Percentiles rank a stretch among this genome's conserved stretches.
phyloP scores from a whole-genome alignment of 2,113 vertebrate genomes.

The Diphyllodes magnificus region DNA sequence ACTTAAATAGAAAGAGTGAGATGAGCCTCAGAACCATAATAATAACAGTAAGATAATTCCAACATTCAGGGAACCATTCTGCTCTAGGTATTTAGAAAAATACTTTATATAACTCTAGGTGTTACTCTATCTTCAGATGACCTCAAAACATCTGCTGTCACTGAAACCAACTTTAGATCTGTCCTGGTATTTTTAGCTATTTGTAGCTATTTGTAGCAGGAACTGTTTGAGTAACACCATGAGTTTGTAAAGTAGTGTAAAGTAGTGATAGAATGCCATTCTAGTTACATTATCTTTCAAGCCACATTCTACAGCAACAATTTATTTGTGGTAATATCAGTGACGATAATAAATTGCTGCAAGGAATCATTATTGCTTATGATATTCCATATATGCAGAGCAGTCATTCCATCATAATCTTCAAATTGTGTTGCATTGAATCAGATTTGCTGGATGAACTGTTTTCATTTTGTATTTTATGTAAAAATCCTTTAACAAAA shows the following conservation, averaged over 20 bases:
- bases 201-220: neutral
- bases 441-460: neutral
- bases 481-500: slow-evolving; percentile 6
- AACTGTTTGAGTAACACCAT: neutral
- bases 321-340: neutral
- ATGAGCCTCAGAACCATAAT: neutral
- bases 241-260: neutral
- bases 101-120: neutral
- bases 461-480: neutral
- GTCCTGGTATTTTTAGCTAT: neutral
- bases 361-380: neutral
- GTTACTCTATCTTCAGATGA: neutral
- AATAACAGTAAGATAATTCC: neutral
- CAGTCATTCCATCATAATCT: neutral
- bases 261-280: neutral
- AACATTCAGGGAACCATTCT: neutral
- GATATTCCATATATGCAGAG: neutral
- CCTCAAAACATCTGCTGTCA: neutral
- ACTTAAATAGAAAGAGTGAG: neutral
- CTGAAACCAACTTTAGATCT: neutral
- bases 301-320: neutral
- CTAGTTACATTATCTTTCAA: neutral
- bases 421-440: neutral
- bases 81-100: neutral
- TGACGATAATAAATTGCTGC: neutral